Percentiles rank a stretch among this genome's conserved stretches.
Conservation (phyloP, 2,113 vertebrate genomes). For the Atherinomorus stipes region DNA sequence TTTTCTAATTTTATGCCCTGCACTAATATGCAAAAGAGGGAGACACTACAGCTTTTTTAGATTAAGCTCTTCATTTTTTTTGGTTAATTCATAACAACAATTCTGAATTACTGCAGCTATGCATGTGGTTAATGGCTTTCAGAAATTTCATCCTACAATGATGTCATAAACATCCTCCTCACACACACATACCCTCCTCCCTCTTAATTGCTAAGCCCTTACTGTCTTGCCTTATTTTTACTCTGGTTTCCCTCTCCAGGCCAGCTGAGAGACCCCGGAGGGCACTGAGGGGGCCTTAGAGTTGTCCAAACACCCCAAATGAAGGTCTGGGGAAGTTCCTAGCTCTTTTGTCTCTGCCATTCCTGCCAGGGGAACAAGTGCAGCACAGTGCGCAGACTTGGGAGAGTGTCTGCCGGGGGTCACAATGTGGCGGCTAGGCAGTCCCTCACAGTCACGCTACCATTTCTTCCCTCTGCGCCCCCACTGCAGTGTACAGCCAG, state of each 20-base stretch:
- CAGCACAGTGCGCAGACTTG: constrained; percentile 73
- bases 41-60: background rate
- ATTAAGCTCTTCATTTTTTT: constrained; percentile 22
- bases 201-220: constrained; percentile 60
- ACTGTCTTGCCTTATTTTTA: constrained; percentile 56
- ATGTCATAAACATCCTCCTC: constrained; percentile 63
- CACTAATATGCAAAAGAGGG: constrained; percentile 9
- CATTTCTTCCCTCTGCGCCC: constrained; percentile 34
- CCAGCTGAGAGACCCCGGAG: constrained; percentile 67
- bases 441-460: constrained; percentile 71
- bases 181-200: constrained; percentile 41
- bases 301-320: constrained; percentile 80
- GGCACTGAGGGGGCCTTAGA: constrained; percentile 70
- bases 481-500: constrained; percentile 44
- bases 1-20: constrained; percentile 29
- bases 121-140: constrained; percentile 48
- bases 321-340: constrained; percentile 75
- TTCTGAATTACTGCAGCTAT: constrained; percentile 19
- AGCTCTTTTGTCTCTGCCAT: constrained; percentile 59
- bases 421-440: constrained; percentile 54
- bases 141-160: constrained; percentile 50
- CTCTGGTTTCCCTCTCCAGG: constrained; percentile 34
- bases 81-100: constrained; percentile 4
- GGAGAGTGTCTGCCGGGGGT: constrained; percentile 60
- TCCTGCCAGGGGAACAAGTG: constrained; percentile 78